Conservation (phyloP, 1,140 invertebrate genomes). For the Camponotus floridanus region DNA sequence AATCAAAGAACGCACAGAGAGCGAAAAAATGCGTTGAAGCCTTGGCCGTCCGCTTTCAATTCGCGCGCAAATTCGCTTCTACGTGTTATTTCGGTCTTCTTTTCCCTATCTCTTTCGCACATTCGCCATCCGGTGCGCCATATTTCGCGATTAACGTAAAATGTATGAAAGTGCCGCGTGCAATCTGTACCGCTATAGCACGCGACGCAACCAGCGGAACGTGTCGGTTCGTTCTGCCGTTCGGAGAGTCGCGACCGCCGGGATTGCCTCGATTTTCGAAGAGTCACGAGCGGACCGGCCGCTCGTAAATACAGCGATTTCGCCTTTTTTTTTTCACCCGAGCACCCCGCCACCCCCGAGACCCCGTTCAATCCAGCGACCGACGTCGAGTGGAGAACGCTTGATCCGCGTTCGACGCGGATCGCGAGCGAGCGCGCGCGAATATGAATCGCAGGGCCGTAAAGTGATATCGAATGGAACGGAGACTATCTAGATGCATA, state of each 20-base stretch:
- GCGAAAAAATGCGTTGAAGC: not conserved
- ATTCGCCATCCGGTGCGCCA: slow-evolving; percentile 11
- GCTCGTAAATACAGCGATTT: slow-evolving; percentile 71
- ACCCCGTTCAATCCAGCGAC: slow-evolving; percentile 16
- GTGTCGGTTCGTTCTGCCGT: slow-evolving; percentile 51
- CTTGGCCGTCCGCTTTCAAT: slow-evolving; percentile 36
- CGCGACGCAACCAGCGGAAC: slow-evolving; percentile 33
- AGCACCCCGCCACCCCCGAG: not conserved
- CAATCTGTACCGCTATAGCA: slow-evolving; percentile 61
- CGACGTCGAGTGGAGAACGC: slow-evolving; percentile 41
- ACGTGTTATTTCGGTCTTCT: not conserved
- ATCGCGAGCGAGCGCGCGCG: slow-evolving; percentile 2
- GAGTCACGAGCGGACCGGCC: slow-evolving; percentile 66
- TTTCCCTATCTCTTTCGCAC: not conserved
- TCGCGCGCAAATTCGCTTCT: not conserved
- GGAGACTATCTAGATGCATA: slow-evolving; percentile 68
- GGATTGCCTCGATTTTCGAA: slow-evolving; percentile 75
- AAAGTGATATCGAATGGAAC: slow-evolving; percentile 80
- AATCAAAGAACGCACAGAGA: not conserved
- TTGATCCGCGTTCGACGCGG: not conserved
- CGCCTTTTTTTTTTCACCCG: slow-evolving; percentile 26
- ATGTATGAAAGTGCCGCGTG: slow-evolving; percentile 62
- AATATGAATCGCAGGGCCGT: slow-evolving; percentile 79
- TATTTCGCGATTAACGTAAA: slow-evolving; percentile 56
- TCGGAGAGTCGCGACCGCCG: slow-evolving; percentile 30